Conservation (phyloP, 2,113 vertebrate genomes). For the Falco punctatus region DNA sequence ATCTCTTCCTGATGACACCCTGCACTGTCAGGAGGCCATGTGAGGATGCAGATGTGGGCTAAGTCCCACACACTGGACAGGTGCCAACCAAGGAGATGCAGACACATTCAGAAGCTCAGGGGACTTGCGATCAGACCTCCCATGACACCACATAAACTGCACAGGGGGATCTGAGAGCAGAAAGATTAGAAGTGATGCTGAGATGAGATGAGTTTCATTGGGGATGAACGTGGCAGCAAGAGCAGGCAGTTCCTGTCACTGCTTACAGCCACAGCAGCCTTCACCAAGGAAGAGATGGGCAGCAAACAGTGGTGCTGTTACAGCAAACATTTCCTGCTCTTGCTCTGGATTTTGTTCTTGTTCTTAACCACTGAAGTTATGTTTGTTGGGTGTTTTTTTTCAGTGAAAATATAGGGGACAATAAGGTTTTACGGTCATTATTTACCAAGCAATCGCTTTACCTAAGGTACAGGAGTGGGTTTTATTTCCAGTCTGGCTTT, state of each 20-base stretch:
- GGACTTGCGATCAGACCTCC: not conserved
- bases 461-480: not conserved
- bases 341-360: not conserved
- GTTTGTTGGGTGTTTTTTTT: not conserved
- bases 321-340: not conserved
- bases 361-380: not conserved
- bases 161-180: not conserved
- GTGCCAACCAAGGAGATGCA: fast-evolving
- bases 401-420: not conserved
- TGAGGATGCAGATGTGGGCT: not conserved
- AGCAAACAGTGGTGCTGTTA: not conserved
- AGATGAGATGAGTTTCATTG: not conserved
- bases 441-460: not conserved
- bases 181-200: not conserved
- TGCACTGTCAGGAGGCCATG: fast-evolving
- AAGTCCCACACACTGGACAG: not conserved
- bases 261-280: not conserved
- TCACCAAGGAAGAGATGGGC: not conserved
- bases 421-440: not conserved
- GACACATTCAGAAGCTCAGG: not conserved
- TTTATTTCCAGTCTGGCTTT: not conserved
- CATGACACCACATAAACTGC: not conserved
- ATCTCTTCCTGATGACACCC: not conserved
- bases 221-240: not conserved
- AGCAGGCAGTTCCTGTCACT: not conserved